Evolutionary conservation across 2,888 invertebrate species (phyloP).

Genomic region (Agonopterix arenella): DNA sequence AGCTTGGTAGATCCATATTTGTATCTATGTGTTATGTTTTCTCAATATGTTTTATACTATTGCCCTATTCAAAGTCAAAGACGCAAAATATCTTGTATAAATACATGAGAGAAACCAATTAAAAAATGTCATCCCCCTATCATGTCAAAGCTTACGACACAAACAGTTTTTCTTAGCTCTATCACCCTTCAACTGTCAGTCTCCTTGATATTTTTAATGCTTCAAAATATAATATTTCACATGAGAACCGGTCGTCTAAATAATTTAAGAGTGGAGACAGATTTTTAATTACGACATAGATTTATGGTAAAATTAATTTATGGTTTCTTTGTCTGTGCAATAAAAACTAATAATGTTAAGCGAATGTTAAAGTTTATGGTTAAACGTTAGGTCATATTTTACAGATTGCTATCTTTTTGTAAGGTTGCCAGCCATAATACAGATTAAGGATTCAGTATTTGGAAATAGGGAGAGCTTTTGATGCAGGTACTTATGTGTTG

Average conservation of each 20-base stretch:
- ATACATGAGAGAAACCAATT: neutral
- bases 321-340: too few species aligned
- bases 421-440: too few species aligned
- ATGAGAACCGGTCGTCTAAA: constrained; percentile 15
- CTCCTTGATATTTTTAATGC: constrained; percentile 15
- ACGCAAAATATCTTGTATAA: neutral
- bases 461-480: too few species aligned
- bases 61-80: too few species aligned
- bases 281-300: constrained; percentile 15
- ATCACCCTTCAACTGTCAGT: constrained; percentile 13
- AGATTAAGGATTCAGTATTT: too few species aligned
- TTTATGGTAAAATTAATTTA: constrained; percentile 11
- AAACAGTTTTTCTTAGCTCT: constrained; percentile 15
- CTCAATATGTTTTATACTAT: too few species aligned
- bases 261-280: constrained; percentile 10
- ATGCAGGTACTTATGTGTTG: too few species aligned
- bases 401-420: too few species aligned
- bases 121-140: constrained; percentile 10
- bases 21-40: too few species aligned
- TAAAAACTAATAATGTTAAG: neutral
- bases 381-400: too few species aligned
- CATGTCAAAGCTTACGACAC: constrained; percentile 14
- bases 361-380: neutral
- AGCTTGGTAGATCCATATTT: too few species aligned
- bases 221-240: constrained; percentile 14